Evolutionary conservation across 1,140 invertebrate genomes (phyloP).

Genomic region (Euglossa dilemma): DNA sequence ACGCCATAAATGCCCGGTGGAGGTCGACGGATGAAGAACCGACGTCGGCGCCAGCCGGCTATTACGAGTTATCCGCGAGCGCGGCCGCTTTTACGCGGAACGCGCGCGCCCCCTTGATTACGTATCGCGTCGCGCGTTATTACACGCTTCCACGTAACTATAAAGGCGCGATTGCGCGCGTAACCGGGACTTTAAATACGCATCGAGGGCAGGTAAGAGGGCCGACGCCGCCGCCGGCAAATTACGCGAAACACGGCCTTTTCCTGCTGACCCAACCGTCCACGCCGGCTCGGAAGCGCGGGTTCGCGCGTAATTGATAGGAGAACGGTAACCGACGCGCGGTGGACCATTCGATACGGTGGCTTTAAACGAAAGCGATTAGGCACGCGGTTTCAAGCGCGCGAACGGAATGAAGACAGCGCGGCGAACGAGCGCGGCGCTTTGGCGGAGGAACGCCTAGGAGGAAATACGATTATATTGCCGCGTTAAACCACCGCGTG

Average conservation of each 20-base stretch:
- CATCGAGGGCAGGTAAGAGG: conserved; percentile 10
- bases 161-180: conserved; percentile 55
- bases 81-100: conserved; percentile 33
- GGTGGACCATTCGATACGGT: not conserved
- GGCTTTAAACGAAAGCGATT: conserved; percentile 17
- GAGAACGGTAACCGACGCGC: not conserved
- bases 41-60: conserved; percentile 69
- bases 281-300: not conserved
- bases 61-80: conserved; percentile 67
- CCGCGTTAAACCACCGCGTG: conserved; percentile 30
- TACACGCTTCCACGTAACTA: conserved; percentile 57
- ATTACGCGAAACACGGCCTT: conserved; percentile 35
- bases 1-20: conserved; percentile 52
- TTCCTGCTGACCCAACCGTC: not conserved
- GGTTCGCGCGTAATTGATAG: conserved; percentile 20
- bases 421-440: conserved; percentile 8
- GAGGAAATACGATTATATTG: conserved; percentile 59
- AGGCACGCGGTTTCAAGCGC: not conserved
- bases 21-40: conserved; percentile 56
- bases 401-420: conserved; percentile 4
- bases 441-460: not conserved
- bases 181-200: conserved; percentile 57
- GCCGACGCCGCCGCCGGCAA: conserved; percentile 28
- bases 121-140: conserved; percentile 61
- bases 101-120: conserved; percentile 50